These are phyloP conservation scores for Platycercus adscitus DNA, from an alignment of 2,113 vertebrate genomes.

Conservation along the genomic window DNA sequence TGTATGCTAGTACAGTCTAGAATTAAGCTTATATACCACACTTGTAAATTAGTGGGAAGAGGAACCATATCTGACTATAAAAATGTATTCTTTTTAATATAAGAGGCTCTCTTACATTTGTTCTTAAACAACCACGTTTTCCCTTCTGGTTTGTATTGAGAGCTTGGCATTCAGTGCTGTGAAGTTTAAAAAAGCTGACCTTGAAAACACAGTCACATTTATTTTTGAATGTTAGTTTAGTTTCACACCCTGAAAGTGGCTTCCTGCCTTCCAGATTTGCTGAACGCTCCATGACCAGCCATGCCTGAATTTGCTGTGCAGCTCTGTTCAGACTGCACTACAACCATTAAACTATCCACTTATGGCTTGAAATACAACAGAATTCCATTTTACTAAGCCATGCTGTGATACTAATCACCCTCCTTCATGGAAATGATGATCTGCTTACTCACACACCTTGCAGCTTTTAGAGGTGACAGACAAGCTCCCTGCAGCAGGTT, in stretches of 20 bases:
- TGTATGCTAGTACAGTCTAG: not conserved
- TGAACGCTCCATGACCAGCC: not conserved
- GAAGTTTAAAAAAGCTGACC: slow-evolving; percentile 58
- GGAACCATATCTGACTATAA: not conserved
- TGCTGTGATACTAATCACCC: not conserved
- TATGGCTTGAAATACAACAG: not conserved
- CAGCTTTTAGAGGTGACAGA: not conserved
- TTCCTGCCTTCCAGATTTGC: slow-evolving; percentile 36
- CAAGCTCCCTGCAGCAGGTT: not conserved
- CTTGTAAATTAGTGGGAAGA: not conserved
- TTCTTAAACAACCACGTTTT: not conserved
- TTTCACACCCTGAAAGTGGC: slow-evolving; percentile 33
- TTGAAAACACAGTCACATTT: slow-evolving; percentile 48
- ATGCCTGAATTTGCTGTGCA: not conserved
- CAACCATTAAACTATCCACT: not conserved
- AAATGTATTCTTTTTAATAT: not conserved
- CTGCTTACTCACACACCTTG: not conserved
- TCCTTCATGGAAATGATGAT: not conserved
- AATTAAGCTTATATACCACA: not conserved
- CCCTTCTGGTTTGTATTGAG: not conserved
- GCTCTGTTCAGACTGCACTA: not conserved
- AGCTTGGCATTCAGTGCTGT: not conserved
- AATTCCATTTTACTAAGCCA: not conserved
- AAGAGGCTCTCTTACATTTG: not conserved
- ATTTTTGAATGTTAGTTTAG: slow-evolving; percentile 36